Evolutionary conservation across 2,888 invertebrate species (phyloP), one percentile per base, ranked within the genome.

Genomic region (Beris morrisii): DNA sequence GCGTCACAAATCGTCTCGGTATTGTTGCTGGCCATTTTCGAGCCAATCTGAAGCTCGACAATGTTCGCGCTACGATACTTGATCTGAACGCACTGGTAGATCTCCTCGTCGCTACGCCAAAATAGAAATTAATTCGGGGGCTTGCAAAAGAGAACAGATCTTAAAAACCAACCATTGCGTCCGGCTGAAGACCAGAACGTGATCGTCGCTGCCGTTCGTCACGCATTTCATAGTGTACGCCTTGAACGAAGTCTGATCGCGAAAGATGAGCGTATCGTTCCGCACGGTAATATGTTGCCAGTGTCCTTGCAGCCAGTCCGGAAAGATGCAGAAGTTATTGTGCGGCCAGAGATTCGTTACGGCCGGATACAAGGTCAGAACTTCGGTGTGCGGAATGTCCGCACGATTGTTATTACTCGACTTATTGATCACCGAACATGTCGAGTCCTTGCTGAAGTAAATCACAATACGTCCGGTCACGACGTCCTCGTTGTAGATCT

Each of bases 401-500:
- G 87, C 79, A 72, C 84, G 82, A 58, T 82, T 82, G 13, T 59
- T 38, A 22, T 65, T 54, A 0, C 3, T 61, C 1, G 58, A 12
- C 43, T 46, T 46, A 44, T 67, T 66, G 9, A 67, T 67, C 7
- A 67, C 58, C 15, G 69, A 66, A 72, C 88, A 88, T 44, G 87
- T 87, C 4, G 87, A 87, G 74, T 88, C 88, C 65, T 84, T 84
- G 71, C 87, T 86, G 65, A 88, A 81, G 7, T 86, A 84, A 75
- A 88, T 81, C 70, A 83, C 81, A 5, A 86, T 84, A 67, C 81
- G 81, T 4, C 86, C 85, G 52, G 81, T 84, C 58, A 73, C 74
- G 38, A 77, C 76, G 69, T 86, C 83, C 56, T 81, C 78, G 15
- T 81, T 78, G 75, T 83, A 85, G 65, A 84, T 76, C 83, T 85